These are phyloP conservation scores for Tetanocera ferruginea DNA, from an alignment of 2,888 invertebrate genomes.

Conservation along the genomic window DNA sequence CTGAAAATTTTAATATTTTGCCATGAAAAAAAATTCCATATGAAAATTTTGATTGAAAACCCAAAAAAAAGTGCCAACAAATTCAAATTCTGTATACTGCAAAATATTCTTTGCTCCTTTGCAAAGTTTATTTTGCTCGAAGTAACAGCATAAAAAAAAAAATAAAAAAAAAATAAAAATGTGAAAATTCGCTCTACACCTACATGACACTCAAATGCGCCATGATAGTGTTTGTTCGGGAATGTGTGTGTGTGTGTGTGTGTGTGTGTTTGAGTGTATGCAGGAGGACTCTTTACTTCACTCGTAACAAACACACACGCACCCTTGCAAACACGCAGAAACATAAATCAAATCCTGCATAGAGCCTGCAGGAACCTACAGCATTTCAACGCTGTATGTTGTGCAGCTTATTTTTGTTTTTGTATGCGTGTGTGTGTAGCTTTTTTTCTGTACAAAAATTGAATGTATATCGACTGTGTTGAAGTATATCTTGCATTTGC, in stretches of 20 bases:
- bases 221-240: not conserved
- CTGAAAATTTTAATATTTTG: too few relatives aligned
- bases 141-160: slow-evolving; percentile 13
- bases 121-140: slow-evolving; percentile 17
- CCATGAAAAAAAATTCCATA: slow-evolving; percentile 27
- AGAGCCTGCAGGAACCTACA: slow-evolving; percentile 1
- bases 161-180: too few relatives aligned
- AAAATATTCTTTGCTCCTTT: slow-evolving; percentile 20
- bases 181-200: slow-evolving; percentile 4
- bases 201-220: slow-evolving; percentile 33
- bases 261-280: slow-evolving; percentile 19
- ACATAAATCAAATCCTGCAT: slow-evolving; percentile 2
- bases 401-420: not conserved
- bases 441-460: not conserved
- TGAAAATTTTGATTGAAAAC: slow-evolving; percentile 35
- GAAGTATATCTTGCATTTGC: slow-evolving; percentile 13
- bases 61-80: not conserved
- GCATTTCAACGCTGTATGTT: not conserved
- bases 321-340: slow-evolving; percentile 8
- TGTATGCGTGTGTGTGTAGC: not conserved
- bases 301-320: slow-evolving; percentile 22
- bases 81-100: slow-evolving; percentile 24
- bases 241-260: slow-evolving; percentile 47
- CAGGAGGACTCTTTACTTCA: slow-evolving; percentile 5
- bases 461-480: slow-evolving; percentile 14